Percentiles rank a stretch among this genome's conserved stretches.
phyloP scores from a whole-genome alignment of 2,797 vertebrate species.

The Diceros bicornis region DNA sequence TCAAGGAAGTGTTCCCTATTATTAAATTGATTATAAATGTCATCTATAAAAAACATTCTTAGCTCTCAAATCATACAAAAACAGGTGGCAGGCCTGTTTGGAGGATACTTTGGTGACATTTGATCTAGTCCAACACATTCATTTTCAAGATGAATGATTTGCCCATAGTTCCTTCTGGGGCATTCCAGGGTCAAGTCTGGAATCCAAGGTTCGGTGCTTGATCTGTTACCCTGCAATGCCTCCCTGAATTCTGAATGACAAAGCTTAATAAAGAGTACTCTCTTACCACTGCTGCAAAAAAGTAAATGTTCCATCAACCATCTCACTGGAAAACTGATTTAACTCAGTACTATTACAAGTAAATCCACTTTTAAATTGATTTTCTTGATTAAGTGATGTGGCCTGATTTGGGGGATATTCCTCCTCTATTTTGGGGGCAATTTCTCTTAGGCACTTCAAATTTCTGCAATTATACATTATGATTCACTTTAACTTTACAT shows the following conservation, averaged over 20 bases:
- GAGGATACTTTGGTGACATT: not conserved
- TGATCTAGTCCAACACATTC: not conserved
- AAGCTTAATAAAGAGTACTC: not conserved
- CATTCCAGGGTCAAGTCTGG: not conserved
- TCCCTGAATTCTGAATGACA: not conserved
- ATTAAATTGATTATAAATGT: constrained; percentile 58
- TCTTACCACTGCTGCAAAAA: not conserved
- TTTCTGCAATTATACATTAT: not conserved
- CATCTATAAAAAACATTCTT: constrained; percentile 17
- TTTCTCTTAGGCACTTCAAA: not conserved
- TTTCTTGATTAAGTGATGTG: constrained; percentile 1
- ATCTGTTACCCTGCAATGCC: not conserved
- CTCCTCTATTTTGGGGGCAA: not conserved
- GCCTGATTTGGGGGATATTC: not conserved
- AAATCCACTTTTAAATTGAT: constrained; percentile 26
- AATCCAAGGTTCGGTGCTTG: not conserved
- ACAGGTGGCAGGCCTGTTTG: not conserved
- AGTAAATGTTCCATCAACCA: not conserved
- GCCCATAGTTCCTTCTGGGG: not conserved
- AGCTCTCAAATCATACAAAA: constrained; percentile 35
- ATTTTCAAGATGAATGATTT: constrained; percentile 23
- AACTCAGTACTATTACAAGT: not conserved
- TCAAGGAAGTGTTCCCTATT: constrained; percentile 51
- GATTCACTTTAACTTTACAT: constrained; percentile 53
- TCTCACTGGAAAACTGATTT: constrained; percentile 4